Base-by-base conservation (phyloP, 2,888 invertebrate genomes). In the Lobophora halterata region DNA sequence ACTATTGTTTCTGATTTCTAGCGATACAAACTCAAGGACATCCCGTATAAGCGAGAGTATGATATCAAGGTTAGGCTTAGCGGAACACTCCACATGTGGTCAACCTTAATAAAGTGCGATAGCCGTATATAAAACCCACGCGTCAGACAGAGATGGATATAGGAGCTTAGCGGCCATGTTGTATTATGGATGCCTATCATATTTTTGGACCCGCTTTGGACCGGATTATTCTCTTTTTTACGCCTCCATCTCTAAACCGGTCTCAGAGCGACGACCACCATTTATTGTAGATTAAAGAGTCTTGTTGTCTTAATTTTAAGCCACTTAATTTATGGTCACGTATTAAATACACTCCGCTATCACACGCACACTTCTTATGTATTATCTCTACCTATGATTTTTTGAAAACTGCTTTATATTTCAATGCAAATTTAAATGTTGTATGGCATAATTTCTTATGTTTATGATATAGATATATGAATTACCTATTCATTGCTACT, bases 281-380 rank as follows among this genome's bases (percentile, higher is more conserved):
- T 87, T 86, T 87, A 87, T 87, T 86, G 83, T 86, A 87, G 87
- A 88, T 88, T 88, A 88, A 88, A 87, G 80, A 86, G 85, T 76
- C 80, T 86, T 87, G 87, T 88, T 88, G 88, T 88, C 88, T 88
- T 87, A 87, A 88, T 88, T 88, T 87, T 86, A 82, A 88, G 79
- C 78, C 79, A 77, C 74, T 79, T 85, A 87, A 87, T 86, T 87
- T 87, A 87, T 85, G 74, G 69, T 65, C 69, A 75, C 74, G 72
- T 85, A 82, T 83, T 82, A 83, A 81, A 69, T 65, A 67, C 67
- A 74, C 72, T 71, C 77, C 67, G 78, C 77, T 78, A 81, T 79
- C 79, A n/a, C n/a, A n/a, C n/a, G n/a, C n/a, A n/a, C n/a, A n/a
- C n/a, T n/a, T n/a, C n/a, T n/a, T n/a, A n/a, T n/a, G n/a, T n/a